Evolutionary conservation across 2,888 invertebrate genomes (phyloP), one percentile per base, ranked within the genome.

Genomic region (Morinoia aosen): DNA sequence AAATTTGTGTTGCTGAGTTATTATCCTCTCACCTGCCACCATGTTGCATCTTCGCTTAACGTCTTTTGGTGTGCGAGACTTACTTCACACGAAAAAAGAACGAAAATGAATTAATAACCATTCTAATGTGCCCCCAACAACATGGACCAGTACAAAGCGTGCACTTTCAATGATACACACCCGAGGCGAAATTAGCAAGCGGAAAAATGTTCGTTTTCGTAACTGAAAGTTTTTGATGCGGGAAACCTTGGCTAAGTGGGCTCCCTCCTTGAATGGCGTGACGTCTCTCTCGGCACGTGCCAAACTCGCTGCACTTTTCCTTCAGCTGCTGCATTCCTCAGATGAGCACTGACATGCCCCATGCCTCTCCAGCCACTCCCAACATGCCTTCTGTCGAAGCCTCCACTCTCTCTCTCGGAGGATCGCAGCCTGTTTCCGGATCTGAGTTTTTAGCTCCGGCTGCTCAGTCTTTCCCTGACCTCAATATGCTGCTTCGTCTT

Each of bases 391-490:
- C 48, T 19, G 40, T 56, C 48, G 40, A 56, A 40, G 7, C 88
- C 56, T 10, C 56, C 56, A 56, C 88, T 88, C 76, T 57, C 76
- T 57, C 88, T 64, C 56, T 57, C 76, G 56, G 33, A 56, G 14
- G 56, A 64, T 25, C 64, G 76, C 48, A n/a, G n/a, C 48, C 64
- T 40, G 56, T 76, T 57, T 76, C 48, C 95, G 48, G 56, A 39
- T 76, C 40, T 57, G 14, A 14, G 76, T 40, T 76, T 61, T 88
- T 64, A 48, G 76, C n/a, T 76, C 33, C 33, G 16, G 48, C 40
- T 19, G 76, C 76, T 19, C 95, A 56, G 56, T 88, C 76, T 76
- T 88, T 64, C 64, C 95, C 64, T 88, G 56, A 64, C 61, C 64
- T 64, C 95, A 33, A 56, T 88, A 3, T 16, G 19, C 48, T 64